phyloP scores from a whole-genome alignment of 1,140 invertebrate genomes.

The Trichomalopsis sarcophagae region DNA sequence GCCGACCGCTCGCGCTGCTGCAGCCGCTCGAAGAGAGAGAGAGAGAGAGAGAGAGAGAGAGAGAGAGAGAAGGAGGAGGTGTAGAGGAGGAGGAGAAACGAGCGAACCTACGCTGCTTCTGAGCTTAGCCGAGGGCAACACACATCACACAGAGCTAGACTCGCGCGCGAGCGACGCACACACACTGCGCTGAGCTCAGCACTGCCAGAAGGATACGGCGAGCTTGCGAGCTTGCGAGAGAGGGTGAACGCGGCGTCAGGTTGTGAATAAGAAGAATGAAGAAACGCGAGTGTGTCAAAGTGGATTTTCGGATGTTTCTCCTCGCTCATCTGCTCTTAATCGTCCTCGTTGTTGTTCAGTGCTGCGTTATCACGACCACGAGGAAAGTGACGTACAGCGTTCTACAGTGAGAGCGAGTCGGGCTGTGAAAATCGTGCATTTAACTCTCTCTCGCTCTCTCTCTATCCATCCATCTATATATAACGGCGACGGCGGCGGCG shows the following conservation, averaged over 20 bases:
- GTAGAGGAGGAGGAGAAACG: not conserved
- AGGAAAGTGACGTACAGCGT: no score
- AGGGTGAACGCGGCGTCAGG: not conserved
- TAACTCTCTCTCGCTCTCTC: not conserved
- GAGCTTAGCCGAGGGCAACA: not conserved
- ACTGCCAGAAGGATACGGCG: not conserved
- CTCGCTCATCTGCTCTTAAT: no score
- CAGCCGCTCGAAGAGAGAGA: not conserved
- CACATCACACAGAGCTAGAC: not conserved
- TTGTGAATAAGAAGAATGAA: no score
- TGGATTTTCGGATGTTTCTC: no score
- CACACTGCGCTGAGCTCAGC: not conserved
- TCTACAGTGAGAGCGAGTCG: no score
- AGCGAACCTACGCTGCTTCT: not conserved
- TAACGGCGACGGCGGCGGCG: no score
- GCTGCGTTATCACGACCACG: not conserved
- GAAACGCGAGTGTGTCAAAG: no score
- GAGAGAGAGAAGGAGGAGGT: not conserved
- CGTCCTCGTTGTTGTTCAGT: not conserved
- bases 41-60: not conserved
- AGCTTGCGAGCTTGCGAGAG: not conserved
- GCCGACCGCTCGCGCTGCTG: conserved; percentile 70
- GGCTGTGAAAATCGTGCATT: not conserved
- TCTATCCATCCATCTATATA: no score
- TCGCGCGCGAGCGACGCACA: not conserved